Evolutionary conservation across 2,113 vertebrate species (phyloP).

Genomic region (Thryonomys swinderianus): DNA sequence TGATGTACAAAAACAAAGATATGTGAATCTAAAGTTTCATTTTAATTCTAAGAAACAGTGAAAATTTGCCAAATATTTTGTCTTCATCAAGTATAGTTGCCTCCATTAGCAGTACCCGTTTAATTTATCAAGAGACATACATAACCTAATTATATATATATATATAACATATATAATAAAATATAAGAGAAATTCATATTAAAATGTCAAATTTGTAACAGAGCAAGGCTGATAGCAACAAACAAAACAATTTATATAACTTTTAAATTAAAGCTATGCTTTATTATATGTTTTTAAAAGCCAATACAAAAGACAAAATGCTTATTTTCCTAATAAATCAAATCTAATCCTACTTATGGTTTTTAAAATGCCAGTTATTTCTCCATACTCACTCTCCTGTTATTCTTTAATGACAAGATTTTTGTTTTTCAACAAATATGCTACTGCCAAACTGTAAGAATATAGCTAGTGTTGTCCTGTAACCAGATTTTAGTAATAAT

Average conservation of each 20-base stretch:
- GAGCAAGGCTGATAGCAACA: neutral
- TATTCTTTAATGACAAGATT: neutral
- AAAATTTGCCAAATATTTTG: neutral
- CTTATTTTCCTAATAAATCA: neutral
- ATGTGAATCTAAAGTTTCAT: conserved; percentile 10
- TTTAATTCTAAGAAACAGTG: neutral
- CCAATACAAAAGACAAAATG: neutral
- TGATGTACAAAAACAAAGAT: neutral
- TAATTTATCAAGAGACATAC: neutral
- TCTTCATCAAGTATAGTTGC: neutral
- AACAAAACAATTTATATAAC: neutral
- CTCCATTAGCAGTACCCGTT: neutral
- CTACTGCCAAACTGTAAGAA: neutral
- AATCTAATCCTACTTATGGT: neutral
- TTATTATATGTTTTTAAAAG: neutral
- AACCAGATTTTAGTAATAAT: neutral
- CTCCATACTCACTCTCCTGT: neutral
- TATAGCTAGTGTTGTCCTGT: neutral
- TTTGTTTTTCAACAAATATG: neutral
- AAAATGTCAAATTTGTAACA: neutral
- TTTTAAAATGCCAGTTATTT: neutral
- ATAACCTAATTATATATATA: neutral
- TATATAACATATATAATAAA: neutral
- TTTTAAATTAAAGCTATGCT: neutral
- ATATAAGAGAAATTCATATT: neutral